These are phyloP conservation scores for Cephalopholis sonnerati DNA, from an alignment of 2,113 vertebrate genomes.

Conservation along the genomic window DNA sequence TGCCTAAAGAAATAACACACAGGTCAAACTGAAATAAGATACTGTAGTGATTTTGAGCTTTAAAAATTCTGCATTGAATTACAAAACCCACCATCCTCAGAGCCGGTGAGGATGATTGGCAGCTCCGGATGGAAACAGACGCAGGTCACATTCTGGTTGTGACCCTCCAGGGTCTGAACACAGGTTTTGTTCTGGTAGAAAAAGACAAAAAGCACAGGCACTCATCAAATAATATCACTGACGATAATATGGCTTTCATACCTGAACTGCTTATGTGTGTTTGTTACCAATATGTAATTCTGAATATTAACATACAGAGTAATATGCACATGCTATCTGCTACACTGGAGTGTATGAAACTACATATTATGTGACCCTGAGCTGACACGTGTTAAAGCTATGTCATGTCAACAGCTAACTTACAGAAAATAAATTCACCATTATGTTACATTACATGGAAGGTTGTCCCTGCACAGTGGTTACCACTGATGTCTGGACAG, in stretches of 20 bases:
- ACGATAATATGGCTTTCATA: background rate
- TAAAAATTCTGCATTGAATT: background rate
- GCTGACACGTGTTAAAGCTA: no score
- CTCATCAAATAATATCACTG: background rate
- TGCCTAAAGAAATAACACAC: constrained; percentile 81
- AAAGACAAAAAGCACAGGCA: background rate
- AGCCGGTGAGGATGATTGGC: constrained; percentile 95
- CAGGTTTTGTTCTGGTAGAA: constrained; percentile 93
- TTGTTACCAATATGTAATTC: background rate
- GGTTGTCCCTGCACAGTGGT: no score
- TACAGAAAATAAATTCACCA: no score
- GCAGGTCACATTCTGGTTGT: constrained; percentile 94
- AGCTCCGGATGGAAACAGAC: constrained; percentile 95
- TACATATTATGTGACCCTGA: no score
- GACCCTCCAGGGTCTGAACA: constrained; percentile 94
- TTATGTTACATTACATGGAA: no score
- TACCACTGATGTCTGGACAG: no score
- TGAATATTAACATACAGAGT: background rate
- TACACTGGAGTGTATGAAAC: background rate
- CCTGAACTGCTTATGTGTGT: background rate
- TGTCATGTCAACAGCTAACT: no score
- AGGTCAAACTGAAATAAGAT: background rate
- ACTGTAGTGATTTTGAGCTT: background rate
- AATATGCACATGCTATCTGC: background rate
- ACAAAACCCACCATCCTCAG: constrained; percentile 90